Evolutionary conservation across 64 coral and sea anemone species (phyloP).

Genomic region (Montipora cactus): DNA sequence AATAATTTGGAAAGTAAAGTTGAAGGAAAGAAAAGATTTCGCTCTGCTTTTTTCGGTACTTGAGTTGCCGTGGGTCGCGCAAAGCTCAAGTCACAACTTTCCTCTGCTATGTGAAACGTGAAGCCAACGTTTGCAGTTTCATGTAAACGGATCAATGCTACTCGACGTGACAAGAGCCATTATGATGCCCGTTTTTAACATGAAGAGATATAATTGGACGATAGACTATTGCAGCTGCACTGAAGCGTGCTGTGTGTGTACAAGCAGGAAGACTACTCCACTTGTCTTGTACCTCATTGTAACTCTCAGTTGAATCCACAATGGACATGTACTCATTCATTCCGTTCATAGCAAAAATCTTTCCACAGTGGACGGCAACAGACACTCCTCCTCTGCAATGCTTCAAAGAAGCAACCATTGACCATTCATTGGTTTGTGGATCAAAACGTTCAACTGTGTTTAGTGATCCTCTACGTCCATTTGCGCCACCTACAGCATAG

Average conservation of each 20-base stretch:
- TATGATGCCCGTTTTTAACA: not conserved
- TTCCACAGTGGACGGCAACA: conserved; percentile 91
- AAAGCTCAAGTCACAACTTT: too few relatives aligned
- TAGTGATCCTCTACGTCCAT: conserved; percentile 86
- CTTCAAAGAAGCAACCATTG: conserved; percentile 86
- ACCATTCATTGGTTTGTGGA: conserved; percentile 79
- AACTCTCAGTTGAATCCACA: conserved; percentile 91
- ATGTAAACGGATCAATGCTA: not conserved
- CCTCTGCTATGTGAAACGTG: too few relatives aligned
- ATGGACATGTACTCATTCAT: conserved; percentile 99
- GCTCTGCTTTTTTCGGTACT: too few relatives aligned
- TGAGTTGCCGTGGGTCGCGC: too few relatives aligned
- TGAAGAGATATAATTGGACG: conserved; percentile 4
- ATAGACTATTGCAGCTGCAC: conserved; percentile 89
- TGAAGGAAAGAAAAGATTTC: too few relatives aligned
- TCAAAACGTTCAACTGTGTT: conserved; percentile 94
- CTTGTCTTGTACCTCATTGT: conserved; percentile 84
- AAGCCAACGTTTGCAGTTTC: too few relatives aligned
- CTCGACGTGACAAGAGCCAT: not conserved
- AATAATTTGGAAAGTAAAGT: too few relatives aligned
- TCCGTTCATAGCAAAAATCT: conserved; percentile 98
- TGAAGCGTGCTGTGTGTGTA: conserved; percentile 90
- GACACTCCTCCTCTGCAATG: conserved; percentile 90
- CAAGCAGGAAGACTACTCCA: conserved; percentile 84
- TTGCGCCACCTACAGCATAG: conserved; percentile 93